Percentiles rank a stretch among this genome's conserved stretches.
Conservation (phyloP, 2,888 invertebrate genomes). For the Chironomus tentans region DNA sequence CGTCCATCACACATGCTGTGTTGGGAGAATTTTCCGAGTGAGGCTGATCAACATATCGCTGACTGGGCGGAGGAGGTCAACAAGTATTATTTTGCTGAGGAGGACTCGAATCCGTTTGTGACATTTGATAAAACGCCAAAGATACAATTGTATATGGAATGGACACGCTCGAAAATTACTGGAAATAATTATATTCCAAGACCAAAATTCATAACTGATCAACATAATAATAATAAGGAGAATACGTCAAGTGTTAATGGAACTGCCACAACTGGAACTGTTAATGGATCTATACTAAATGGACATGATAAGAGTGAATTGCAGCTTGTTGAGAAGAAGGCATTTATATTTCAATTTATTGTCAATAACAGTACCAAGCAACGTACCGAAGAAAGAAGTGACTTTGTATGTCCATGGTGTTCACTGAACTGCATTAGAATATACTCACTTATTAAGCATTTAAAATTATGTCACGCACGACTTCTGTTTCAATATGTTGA, state of each 20-base stretch:
- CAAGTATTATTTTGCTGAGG: not conserved
- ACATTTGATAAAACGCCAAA: conserved; percentile 17
- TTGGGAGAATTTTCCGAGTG: conserved; percentile 8
- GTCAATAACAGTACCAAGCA: conserved; percentile 92
- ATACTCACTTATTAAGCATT: conserved; percentile 84
- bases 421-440: conserved; percentile 78
- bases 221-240: conserved; percentile 9
- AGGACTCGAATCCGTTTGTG: conserved; percentile 12
- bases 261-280: not conserved
- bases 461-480: conserved; percentile 86
- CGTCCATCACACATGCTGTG: not conserved
- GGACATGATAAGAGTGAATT: conserved; percentile 36
- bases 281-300: not conserved
- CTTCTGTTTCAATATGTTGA: conserved; percentile 88
- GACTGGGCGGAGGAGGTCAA: conserved; percentile 19
- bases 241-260: not conserved
- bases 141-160: conserved; percentile 7
- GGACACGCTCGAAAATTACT: conserved; percentile 27
- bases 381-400: conserved; percentile 89
- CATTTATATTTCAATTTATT: conserved; percentile 78
- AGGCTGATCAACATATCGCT: conserved; percentile 9
- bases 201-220: conserved; percentile 14
- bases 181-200: conserved; percentile 34
- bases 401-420: conserved; percentile 94
- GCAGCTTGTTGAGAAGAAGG: not conserved